Evolutionary conservation across 2,888 invertebrate species (phyloP).

Genomic region (Smittia aterrima): DNA sequence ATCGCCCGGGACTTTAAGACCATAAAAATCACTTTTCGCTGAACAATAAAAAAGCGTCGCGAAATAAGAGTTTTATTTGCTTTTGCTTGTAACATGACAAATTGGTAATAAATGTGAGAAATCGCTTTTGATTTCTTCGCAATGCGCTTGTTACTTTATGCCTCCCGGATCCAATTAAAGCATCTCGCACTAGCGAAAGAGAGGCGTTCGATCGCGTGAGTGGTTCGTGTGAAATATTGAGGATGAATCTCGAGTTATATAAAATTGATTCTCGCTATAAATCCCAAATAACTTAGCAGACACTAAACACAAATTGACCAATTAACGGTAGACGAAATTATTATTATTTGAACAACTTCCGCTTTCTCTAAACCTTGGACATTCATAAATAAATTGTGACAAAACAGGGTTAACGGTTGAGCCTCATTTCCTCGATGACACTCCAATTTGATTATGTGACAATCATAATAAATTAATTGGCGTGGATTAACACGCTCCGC

Average conservation of each 20-base stretch:
- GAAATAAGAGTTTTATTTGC: background rate
- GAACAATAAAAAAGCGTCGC: background rate
- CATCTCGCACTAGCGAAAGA: no score
- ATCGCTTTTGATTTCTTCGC: background rate
- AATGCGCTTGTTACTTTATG: background rate
- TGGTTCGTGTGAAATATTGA: background rate
- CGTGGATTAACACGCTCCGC: background rate
- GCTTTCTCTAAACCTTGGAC: no score
- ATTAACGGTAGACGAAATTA: no score
- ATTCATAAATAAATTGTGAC: no score
- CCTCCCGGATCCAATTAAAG: background rate
- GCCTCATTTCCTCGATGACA: background rate
- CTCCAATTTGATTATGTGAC: background rate
- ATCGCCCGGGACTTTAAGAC: background rate
- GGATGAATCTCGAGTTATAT: no score
- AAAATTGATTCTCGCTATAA: background rate
- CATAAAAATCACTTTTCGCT: conserved; percentile 24
- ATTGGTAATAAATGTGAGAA: conserved; percentile 11
- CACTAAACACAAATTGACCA: no score
- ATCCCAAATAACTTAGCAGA: no score
- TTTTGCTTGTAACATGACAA: conserved; percentile 1
- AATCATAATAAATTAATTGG: background rate
- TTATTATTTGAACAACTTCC: no score
- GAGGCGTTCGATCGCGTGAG: background rate
- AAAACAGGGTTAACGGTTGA: no score